Evolutionary conservation across 1,140 invertebrate species (phyloP).

Genomic region (Drosophila santomea): DNA sequence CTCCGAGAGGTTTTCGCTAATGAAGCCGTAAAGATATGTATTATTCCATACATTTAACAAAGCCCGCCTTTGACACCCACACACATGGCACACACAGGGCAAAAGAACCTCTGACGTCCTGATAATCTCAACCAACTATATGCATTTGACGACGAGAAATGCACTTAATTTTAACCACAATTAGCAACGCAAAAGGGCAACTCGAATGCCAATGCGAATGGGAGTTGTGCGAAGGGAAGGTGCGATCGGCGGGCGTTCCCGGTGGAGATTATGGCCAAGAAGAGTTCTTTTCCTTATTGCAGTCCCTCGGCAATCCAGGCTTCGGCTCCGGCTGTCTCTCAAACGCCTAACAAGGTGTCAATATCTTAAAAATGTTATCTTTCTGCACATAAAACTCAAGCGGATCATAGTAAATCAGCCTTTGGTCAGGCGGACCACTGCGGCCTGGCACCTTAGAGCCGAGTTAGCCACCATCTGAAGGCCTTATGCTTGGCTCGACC

Average conservation of each 20-base stretch:
- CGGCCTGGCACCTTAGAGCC: constrained; percentile 34
- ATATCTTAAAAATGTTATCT: constrained; percentile 84
- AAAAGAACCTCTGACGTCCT: constrained; percentile 20
- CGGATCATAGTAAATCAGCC: constrained; percentile 83
- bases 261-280: constrained; percentile 15
- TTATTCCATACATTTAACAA: constrained; percentile 78
- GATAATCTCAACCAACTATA: constrained; percentile 60
- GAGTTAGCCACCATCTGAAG: constrained; percentile 48
- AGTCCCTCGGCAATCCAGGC: constrained; percentile 19
- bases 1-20: constrained; percentile 65
- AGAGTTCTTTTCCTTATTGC: constrained; percentile 48
- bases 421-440: constrained; percentile 68
- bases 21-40: constrained; percentile 84
- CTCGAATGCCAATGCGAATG: constrained; percentile 1
- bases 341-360: constrained; percentile 83
- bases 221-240: constrained; percentile 1
- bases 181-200: constrained; percentile 70
- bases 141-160: constrained; percentile 64
- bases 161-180: constrained; percentile 79
- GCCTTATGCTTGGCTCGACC: constrained; percentile 36
- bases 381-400: constrained; percentile 83
- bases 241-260: constrained; percentile 30
- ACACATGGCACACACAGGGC: constrained; percentile 7
- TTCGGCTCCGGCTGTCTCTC: constrained; percentile 40
- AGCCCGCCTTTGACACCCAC: constrained; percentile 71